Evolutionary conservation across 2,888 invertebrate species (phyloP), one percentile per base, ranked within the genome.

Genomic region (Julus scanicus): DNA sequence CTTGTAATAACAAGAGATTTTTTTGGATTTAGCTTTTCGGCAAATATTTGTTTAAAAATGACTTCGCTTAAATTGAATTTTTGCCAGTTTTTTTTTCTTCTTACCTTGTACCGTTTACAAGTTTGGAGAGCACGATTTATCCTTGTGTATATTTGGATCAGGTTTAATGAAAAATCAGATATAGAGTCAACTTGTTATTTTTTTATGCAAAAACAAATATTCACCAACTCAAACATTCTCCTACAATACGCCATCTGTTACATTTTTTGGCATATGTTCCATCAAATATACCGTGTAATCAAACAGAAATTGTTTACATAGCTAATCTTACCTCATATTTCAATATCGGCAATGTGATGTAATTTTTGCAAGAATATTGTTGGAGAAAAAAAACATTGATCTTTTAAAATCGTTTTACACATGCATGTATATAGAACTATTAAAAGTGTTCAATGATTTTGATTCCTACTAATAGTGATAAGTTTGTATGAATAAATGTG

Each of bases 11-110:
- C 20, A 71, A 71, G 71, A n/a, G 71, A 71, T n/a, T 71, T 71
- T 71, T 71, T 71, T 71, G 71, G 71, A 44, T 71, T 71, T 71
- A 71, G 71, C 71, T 71, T 71, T 20, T 71, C 9, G 71, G 20
- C 71, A 71, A 71, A 71, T 71, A 71, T 71, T 71, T 71, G 71
- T 71, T 29, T 71, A 71, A 71, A 71, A 71, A 71, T 71, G 20
- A 71, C 71, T 71, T 71, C 20, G 20, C 71, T 71, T 20, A 20
- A 20, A 71, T 71, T 71, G 71, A 71, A 71, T 71, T 71, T 71
- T 71, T n/a, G 57, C 20, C 71, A 5, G 20, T 20, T 9, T 71
- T 71, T 71, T 71, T 71, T n/a, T 71, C 71, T n/a, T 71, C 20
- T 63, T 20, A 20, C 20, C n/a, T n/a, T 8, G 4, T 20, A 9